Conservation (phyloP, 2,888 invertebrate genomes). For the Choristoneura rosaceana region DNA sequence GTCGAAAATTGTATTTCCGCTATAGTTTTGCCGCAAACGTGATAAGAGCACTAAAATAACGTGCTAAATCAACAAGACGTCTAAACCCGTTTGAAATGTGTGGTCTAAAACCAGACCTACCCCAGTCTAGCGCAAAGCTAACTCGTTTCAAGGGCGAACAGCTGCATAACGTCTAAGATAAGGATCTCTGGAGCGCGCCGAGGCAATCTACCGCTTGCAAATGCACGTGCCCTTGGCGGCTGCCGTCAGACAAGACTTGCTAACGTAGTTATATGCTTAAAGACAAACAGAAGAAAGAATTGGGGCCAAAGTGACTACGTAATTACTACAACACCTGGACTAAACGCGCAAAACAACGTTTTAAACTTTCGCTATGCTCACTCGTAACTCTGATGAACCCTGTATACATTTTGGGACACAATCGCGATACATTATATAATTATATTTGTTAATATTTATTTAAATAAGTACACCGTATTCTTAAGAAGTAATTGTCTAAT, state of each 20-base stretch:
- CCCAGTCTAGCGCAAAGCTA: neutral
- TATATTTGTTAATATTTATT: no score
- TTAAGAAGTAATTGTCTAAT: no score
- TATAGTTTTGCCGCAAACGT: no score
- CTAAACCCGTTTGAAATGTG: neutral
- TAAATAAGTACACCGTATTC: no score
- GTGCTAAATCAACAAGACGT: neutral
- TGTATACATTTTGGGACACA: no score
- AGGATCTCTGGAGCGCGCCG: slow-evolving; percentile 26
- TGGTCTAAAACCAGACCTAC: neutral
- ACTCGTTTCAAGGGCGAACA: slow-evolving; percentile 21
- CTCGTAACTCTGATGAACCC: no score
- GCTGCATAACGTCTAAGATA: slow-evolving; percentile 34
- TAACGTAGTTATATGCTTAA: neutral
- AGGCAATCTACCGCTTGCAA: slow-evolving; percentile 22
- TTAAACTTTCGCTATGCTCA: no score
- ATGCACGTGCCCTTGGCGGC: slow-evolving; percentile 18
- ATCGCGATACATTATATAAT: no score
- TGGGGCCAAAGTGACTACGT: no score
- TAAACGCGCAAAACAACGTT: no score
- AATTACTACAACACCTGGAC: no score
- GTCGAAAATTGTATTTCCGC: no score
- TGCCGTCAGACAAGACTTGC: slow-evolving; percentile 5
- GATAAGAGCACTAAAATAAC: neutral
- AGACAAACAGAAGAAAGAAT: neutral